Base-by-base conservation (phyloP, 2,888 invertebrate genomes). In the Ormyrus thymus region DNA sequence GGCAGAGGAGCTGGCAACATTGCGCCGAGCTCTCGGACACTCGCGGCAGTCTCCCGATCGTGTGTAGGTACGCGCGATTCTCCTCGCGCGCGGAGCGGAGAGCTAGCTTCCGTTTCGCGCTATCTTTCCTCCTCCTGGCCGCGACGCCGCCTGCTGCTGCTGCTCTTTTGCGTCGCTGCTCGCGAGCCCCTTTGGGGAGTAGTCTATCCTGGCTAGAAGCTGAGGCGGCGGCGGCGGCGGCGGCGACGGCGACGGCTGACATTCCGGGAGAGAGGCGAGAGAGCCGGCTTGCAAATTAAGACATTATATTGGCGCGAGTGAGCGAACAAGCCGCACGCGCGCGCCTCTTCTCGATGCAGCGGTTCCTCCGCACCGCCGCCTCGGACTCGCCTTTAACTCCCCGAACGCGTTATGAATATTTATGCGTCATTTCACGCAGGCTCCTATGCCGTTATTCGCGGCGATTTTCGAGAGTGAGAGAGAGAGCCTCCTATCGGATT, bases 1-100 rank as follows among this genome's bases (percentile, higher is more conserved):
- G 53, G 71, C 70, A 43, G 78, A 71, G 80, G 82, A 85, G 78
- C 81, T 81, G 84, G 85, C 85, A 86, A 86, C 86, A 85, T 85
- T 83, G 84, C 46, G 81, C 84, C 83, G 83, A 29, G 50, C 10
- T 69, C 68, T 61, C 65, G 29, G 50, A 13, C 46, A 15, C 46
- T 59, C 58, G 11, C 65, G 29, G 7, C 55, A 55, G 55, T 4
- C 8, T 53, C 71, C 51, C 71, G 59, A 72, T 71, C 71, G 77
- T 53, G 71, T 77, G 70, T 76, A 76, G 50, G 56, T 76, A 76
- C 70, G 56, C 70, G 76, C 64, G 69, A 76, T 75, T 75, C 64
- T 76, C 56, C 56, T 56, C 70, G 46, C 75, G 75, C 55, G 62
- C 6, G 29, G n/a, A 13, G 43, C 7, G 55, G 10, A 43, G 48